phyloP scores from a whole-genome alignment of 2,888 invertebrate genomes.

The Drosophila prolongata region DNA sequence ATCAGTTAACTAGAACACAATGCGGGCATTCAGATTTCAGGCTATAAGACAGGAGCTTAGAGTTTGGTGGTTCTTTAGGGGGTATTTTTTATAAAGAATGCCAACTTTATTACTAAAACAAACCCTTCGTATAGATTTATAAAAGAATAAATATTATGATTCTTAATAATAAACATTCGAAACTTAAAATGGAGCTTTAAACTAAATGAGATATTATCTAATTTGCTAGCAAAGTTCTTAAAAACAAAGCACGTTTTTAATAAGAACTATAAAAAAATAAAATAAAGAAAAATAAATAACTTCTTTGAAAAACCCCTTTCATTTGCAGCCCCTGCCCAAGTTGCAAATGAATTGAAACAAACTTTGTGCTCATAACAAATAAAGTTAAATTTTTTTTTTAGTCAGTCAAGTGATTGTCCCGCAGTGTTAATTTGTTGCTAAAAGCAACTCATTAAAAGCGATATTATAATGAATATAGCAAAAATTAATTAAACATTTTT shows the following conservation, averaged over 20 bases:
- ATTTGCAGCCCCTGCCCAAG: not conserved
- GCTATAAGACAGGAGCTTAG: constrained; percentile 8
- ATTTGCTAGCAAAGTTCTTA: too few species aligned
- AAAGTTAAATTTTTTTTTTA: constrained; percentile 4
- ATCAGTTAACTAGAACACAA: constrained; percentile 39
- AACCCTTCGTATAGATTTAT: too few species aligned
- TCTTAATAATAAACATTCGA: too few species aligned
- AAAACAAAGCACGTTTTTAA: too few species aligned
- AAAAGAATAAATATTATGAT: too few species aligned
- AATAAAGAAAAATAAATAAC: too few species aligned
- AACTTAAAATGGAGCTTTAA: too few species aligned
- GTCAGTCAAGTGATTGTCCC: constrained; percentile 11
- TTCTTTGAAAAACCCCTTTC: not conserved
- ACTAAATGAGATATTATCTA: too few species aligned
- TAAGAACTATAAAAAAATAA: too few species aligned
- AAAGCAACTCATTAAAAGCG: constrained; percentile 45
- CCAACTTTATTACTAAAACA: too few species aligned
- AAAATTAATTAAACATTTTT: constrained; percentile 53
- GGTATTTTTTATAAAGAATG: too few species aligned
- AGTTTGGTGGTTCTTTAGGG: not conserved
- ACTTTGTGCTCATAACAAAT: constrained; percentile 1
- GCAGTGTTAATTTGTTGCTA: constrained; percentile 44
- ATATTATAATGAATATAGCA: constrained; percentile 47
- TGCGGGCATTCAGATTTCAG: constrained; percentile 19
- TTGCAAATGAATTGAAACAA: constrained; percentile 28